Base-by-base conservation (phyloP, 2,797 vertebrate species). In the Sebastes flavidus region DNA sequence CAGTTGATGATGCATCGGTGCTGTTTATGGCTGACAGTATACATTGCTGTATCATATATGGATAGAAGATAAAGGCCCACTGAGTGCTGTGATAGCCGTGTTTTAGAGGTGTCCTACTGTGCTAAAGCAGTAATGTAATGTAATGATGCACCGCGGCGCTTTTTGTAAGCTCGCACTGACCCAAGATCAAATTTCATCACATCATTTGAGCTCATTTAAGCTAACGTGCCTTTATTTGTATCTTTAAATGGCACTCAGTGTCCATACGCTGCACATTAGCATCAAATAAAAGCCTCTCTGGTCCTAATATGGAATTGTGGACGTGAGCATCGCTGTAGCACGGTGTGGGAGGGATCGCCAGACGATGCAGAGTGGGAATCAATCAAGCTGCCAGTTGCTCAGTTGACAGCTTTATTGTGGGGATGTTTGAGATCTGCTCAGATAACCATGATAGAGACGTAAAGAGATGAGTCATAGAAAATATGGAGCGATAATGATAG, bases 341-440 rank as follows among this genome's bases (percentile, higher is more conserved):
- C 25, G 0, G 52, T 77, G 77, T 85, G 78, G 70, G 82, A 69
- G 62, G 72, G 67, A 78, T 75, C 6, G 24, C 9, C 75, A 61
- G 65, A 80, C 73, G 77, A 82, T 67, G 27, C 80, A 46, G 65
- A 75, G 70, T 30, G 75, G 65, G 61, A 82, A 83, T 92, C 77
- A 81, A 74, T 92, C 85, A 85, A 62, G 49, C 72, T 77, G 71
- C 80, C 88, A 78, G 81, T 81, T 55, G 71, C 74, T 89, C 71
- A 38, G 80, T 67, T 80, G 89, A 89, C 85, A 80, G 89, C 85
- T 90, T 89, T 68, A 87, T 84, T 83, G 82, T 75, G 49, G 68
- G 65, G 54, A 20, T 59, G 54, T 79, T 87, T 83, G 61, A 84
- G 82, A 85, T 84, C 65, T 34, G 67, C 82, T 83, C 27, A 27